Evolutionary conservation across 1,140 invertebrate species (phyloP).

Genomic region (Zophobas morio): DNA sequence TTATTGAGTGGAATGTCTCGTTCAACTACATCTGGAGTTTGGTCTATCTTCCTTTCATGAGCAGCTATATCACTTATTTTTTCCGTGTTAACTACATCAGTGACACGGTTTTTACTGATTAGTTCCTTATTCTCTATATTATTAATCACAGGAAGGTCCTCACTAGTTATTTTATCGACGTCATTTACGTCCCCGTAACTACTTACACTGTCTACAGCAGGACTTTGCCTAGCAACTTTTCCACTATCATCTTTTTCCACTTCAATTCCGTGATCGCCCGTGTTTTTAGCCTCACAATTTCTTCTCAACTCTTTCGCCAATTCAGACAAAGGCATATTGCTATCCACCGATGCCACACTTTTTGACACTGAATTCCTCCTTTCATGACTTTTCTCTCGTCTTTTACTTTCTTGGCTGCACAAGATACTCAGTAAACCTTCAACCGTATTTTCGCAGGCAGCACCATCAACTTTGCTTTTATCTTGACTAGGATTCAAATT

Average conservation of each 20-base stretch:
- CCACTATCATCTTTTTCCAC: neutral
- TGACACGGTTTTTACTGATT: too few relatives aligned
- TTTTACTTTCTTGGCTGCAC: conserved; percentile 2
- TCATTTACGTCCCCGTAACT: too few relatives aligned
- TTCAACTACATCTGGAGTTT: too few relatives aligned
- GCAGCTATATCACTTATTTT: too few relatives aligned
- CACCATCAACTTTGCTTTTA: neutral
- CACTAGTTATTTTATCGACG: too few relatives aligned
- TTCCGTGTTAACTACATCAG: too few relatives aligned
- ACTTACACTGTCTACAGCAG: too few relatives aligned
- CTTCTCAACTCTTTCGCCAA: neutral
- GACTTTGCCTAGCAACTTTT: neutral
- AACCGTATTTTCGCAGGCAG: neutral
- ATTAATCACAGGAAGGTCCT: too few relatives aligned
- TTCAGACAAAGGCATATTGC: neutral
- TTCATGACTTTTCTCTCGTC: neutral
- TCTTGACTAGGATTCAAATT: neutral
- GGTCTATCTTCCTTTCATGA: too few relatives aligned
- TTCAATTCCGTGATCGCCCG: neutral
- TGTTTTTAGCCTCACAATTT: neutral
- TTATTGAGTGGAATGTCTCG: too few relatives aligned
- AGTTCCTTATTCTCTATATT: too few relatives aligned
- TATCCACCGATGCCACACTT: neutral
- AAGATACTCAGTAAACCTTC: conserved; percentile 1
- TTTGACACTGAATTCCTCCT: too few relatives aligned